phyloP scores from a whole-genome alignment of 2,888 invertebrate genomes.

The Drosophila atripex region DNA sequence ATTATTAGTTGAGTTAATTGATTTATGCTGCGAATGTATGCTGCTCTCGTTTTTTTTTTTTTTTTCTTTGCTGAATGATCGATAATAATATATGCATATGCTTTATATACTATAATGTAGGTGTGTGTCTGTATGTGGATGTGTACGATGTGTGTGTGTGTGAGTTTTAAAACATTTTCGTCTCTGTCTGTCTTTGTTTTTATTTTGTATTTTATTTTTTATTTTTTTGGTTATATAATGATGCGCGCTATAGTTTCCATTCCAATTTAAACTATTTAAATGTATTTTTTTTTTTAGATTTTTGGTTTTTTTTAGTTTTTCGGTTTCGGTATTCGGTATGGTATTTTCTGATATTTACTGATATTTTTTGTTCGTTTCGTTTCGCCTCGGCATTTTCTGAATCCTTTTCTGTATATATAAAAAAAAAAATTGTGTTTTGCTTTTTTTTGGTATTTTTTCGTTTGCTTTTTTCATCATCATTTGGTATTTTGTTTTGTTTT shows the following conservation, averaged over 20 bases:
- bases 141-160: conserved; percentile 30
- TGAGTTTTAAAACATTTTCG: conserved; percentile 39
- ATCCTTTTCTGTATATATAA: conserved; percentile 60
- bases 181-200: conserved; percentile 19
- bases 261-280: conserved; percentile 60
- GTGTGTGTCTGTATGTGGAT: conserved; percentile 25
- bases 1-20: conserved; percentile 46
- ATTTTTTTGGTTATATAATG: conserved; percentile 51
- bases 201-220: conserved; percentile 12
- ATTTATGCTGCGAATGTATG: conserved; percentile 42
- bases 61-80: conserved; percentile 8
- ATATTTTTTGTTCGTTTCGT: conserved; percentile 60
- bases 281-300: conserved; percentile 27
- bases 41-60: conserved; percentile 23
- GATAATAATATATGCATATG: conserved; percentile 36
- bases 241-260: conserved; percentile 75
- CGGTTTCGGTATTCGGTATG: conserved; percentile 39
- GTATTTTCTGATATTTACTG: conserved; percentile 67
- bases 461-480: conserved; percentile 48
- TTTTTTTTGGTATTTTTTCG: conserved; percentile 51
- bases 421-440: conserved; percentile 50
- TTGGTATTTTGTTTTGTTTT: conserved; percentile 53
- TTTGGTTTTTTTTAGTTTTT: conserved; percentile 40
- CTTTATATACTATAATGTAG: conserved; percentile 32
- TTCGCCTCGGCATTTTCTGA: conserved; percentile 33